Evolutionary conservation across 1,140 invertebrate genomes (phyloP).

Genomic region (Bombus huntii): DNA sequence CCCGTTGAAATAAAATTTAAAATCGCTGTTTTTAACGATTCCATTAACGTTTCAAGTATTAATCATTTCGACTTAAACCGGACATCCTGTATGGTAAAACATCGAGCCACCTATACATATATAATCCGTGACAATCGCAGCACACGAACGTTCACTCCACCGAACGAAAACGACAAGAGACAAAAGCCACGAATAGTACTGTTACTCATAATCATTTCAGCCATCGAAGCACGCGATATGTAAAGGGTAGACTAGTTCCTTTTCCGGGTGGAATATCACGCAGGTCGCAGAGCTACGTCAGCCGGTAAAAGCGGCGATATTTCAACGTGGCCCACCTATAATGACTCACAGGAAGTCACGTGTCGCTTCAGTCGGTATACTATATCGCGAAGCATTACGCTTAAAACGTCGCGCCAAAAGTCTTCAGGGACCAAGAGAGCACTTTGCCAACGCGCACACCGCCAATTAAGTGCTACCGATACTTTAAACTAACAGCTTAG

Average conservation of each 20-base stretch:
- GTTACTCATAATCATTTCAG: background rate
- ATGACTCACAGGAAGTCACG: background rate
- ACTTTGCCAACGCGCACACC: slow-evolving; percentile 1
- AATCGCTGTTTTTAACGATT: background rate
- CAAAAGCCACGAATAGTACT: background rate
- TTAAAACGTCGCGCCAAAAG: slow-evolving; percentile 9
- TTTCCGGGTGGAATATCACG: slow-evolving; percentile 2
- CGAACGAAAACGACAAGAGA: background rate
- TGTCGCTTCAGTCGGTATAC: background rate
- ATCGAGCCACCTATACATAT: background rate
- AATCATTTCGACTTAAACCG: background rate
- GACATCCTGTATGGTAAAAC: background rate
- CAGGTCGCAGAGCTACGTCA: background rate
- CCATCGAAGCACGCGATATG: slow-evolving; percentile 23
- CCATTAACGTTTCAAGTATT: background rate
- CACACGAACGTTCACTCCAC: background rate
- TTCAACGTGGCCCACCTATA: slow-evolving; percentile 11
- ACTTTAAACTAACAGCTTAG: slow-evolving; percentile 15
- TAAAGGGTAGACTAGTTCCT: background rate
- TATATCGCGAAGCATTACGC: background rate
- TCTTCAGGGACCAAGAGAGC: slow-evolving; percentile 1
- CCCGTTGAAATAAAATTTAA: background rate
- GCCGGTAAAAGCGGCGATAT: slow-evolving; percentile 38
- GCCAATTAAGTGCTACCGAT: slow-evolving; percentile 37
- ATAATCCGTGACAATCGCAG: background rate